phyloP scores from a whole-genome alignment of 2,888 invertebrate genomes.

The Lepetodrilus schrolli region DNA sequence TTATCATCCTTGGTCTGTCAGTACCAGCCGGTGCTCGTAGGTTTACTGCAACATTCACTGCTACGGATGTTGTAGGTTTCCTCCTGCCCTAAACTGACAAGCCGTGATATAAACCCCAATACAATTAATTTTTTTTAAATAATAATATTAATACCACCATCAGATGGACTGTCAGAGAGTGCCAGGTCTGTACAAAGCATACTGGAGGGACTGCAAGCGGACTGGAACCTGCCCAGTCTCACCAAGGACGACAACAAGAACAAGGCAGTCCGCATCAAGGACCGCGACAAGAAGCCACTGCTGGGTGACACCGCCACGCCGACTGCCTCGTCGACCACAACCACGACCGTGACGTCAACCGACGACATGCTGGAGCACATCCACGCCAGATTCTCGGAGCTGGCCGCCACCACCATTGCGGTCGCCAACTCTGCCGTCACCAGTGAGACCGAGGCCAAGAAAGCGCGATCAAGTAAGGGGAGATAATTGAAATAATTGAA shows the following conservation, averaged over 20 bases:
- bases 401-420: constrained; percentile 68
- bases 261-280: neutral
- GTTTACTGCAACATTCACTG: no score
- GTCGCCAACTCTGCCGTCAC: constrained; percentile 69
- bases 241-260: constrained; percentile 11
- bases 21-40: no score
- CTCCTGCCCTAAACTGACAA: no score
- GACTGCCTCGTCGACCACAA: no score
- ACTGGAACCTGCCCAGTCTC: neutral
- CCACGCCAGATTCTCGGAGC: constrained; percentile 68
- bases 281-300: constrained; percentile 1
- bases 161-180: neutral
- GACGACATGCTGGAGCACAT: constrained; percentile 65
- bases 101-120: no score
- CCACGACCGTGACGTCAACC: no score
- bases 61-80: no score
- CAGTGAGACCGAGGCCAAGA: constrained; percentile 66
- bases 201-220: constrained; percentile 2
- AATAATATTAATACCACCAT: neutral
- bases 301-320: constrained; percentile 36
- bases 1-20: no score
- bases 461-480: constrained; percentile 36
- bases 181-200: neutral
- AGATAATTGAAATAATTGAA: no score
- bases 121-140: neutral